A percentile compares a stretch with the other conserved stretches of the same genome.
These are phyloP conservation scores for Pomatorhinus ruficollis DNA, from an alignment of 2,113 vertebrate species.

Conservation along the genomic window DNA sequence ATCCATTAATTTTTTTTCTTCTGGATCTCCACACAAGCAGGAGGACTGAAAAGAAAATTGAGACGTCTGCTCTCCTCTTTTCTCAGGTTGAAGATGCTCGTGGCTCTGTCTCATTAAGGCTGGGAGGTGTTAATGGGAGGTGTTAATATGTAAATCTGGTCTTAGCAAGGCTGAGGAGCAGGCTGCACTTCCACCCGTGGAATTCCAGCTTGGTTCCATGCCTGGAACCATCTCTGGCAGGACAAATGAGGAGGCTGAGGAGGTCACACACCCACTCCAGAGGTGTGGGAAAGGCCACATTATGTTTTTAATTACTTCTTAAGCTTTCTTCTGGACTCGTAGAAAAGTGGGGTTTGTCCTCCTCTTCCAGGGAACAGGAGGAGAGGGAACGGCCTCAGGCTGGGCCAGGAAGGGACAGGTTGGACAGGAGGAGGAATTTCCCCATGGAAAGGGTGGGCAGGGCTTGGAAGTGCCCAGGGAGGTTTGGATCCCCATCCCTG, in stretches of 20 bases:
- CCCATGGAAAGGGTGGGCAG: accelerated
- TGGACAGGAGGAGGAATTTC: background rate
- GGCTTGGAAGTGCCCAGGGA: background rate
- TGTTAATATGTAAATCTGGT: conserved; percentile 2
- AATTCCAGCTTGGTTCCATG: background rate
- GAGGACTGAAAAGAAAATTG: background rate
- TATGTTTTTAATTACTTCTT: background rate
- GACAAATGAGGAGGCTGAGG: background rate
- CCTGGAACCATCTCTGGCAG: background rate
- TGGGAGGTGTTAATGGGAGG: background rate
- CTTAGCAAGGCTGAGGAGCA: background rate
- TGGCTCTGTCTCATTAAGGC: background rate
- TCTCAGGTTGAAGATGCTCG: background rate
- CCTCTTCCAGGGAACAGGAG: background rate
- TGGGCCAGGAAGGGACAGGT: background rate
- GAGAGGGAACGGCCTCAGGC: accelerated
- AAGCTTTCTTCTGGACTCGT: background rate
- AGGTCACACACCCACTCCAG: background rate
- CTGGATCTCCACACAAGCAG: background rate
- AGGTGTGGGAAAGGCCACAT: background rate
- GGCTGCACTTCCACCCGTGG: background rate
- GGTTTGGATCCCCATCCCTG: background rate
- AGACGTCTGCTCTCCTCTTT: background rate
- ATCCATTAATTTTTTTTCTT: background rate
- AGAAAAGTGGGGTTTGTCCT: background rate